A percentile compares a stretch with the other conserved stretches of the same genome.
Evolutionary conservation across 2,113 vertebrate genomes (phyloP).

Genomic region (Chamaetylas fuelleborni): DNA sequence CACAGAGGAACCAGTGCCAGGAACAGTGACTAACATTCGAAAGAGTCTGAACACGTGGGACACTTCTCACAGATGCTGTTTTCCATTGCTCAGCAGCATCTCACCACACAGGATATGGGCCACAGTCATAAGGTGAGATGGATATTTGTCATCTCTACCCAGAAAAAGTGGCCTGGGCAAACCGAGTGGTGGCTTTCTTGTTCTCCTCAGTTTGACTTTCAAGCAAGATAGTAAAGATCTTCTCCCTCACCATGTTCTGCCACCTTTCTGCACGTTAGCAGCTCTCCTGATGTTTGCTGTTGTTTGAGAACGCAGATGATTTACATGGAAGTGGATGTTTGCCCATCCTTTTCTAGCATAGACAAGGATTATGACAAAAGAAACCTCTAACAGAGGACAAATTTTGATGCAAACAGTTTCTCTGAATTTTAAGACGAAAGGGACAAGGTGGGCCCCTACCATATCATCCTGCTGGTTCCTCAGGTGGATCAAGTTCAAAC

Average conservation of each 20-base stretch:
- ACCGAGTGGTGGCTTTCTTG: not conserved
- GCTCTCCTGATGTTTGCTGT: not conserved
- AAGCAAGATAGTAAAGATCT: not conserved
- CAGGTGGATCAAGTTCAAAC: slow-evolving; percentile 30
- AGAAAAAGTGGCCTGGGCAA: not conserved
- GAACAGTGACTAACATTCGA: not conserved
- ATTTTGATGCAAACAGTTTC: not conserved
- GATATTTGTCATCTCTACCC: slow-evolving; percentile 34
- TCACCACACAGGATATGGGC: slow-evolving; percentile 23
- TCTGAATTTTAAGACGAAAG: not conserved
- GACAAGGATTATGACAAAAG: not conserved
- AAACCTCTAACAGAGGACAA: not conserved
- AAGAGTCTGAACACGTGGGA: not conserved
- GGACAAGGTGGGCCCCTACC: not conserved
- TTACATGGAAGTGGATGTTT: not conserved
- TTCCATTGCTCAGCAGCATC: slow-evolving; percentile 11
- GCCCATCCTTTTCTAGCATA: not conserved
- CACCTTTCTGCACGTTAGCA: not conserved
- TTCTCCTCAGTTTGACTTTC: not conserved
- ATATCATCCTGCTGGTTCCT: not conserved
- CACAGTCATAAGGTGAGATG: slow-evolving; percentile 27
- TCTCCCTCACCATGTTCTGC: not conserved
- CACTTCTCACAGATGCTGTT: not conserved
- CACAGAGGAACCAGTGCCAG: not conserved
- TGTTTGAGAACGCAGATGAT: not conserved